These are phyloP conservation scores for Pseudorhombus dupliciocellatus DNA, from an alignment of 2,113 vertebrate genomes.

Conservation along the genomic window DNA sequence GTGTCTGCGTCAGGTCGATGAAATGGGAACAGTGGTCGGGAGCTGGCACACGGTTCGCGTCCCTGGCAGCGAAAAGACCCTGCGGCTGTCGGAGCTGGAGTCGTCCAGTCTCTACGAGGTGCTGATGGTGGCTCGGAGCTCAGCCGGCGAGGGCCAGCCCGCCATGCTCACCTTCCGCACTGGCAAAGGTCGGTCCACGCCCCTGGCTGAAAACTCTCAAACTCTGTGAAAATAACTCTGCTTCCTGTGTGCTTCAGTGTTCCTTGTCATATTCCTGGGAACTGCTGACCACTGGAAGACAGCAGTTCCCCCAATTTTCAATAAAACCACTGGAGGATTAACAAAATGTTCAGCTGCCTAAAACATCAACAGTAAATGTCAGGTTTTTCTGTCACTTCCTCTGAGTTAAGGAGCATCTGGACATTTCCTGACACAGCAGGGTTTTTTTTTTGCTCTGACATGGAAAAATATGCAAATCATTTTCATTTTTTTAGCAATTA, in stretches of 20 bases:
- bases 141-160: conserved; percentile 90
- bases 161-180: conserved; percentile 99
- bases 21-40: conserved; percentile 78
- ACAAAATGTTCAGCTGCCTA: conserved; percentile 27
- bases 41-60: conserved; percentile 93
- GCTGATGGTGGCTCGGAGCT: conserved; percentile 93
- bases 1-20: conserved; percentile 85
- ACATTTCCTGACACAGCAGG: conserved; percentile 1
- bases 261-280: conserved; percentile 19
- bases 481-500: background rate
- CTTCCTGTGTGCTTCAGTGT: background rate
- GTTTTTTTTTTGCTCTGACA: background rate
- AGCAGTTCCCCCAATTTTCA: background rate
- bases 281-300: conserved; percentile 20
- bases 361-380: conserved; percentile 42
- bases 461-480: conserved; percentile 15
- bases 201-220: background rate
- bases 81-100: conserved; percentile 90
- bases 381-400: conserved; percentile 20
- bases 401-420: conserved; percentile 33
- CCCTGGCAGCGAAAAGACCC: conserved; percentile 93
- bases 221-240: background rate
- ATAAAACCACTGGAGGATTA: background rate
- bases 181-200: conserved; percentile 87
- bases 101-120: conserved; percentile 96